Base-by-base conservation (phyloP, 2,888 invertebrate species). In the Troides aeacus region DNA sequence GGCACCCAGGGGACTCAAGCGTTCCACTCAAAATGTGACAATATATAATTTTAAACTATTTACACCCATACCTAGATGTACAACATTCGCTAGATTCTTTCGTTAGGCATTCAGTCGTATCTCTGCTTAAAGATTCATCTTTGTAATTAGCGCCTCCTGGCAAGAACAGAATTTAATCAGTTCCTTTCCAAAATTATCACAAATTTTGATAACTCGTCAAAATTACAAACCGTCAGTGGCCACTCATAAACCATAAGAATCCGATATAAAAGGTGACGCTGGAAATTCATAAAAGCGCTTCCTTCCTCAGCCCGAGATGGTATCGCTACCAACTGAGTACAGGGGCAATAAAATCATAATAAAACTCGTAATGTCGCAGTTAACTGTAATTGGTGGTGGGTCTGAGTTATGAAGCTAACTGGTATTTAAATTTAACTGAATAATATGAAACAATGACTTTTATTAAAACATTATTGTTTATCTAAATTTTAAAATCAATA, bases 341-440 rank as follows among this genome's bases (percentile, higher is more conserved):
- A 75, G 73, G 71, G 74, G 75, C 78, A 78, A 80, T 81, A 79
- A 83, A 81, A 83, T 83, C 81, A 82, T 84, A 81, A 84, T 83
- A 82, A 81, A 71, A 82, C 84, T 81, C 79, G 77, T 82, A 46
- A 79, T 72, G 71, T 68, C 75, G 74, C 72, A 21, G 21, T 46
- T 66, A 69, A 71, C 76, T 76, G 76, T 83, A 84, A 84, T 82
- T 82, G 80, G 78, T 72, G 72, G 72, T 15, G 46, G 46, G 46
- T 2, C 46, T 46, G 46, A 46, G 46, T 46, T 46, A 46, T 46
- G 12, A 3, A 15, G 4, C 46, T 4, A 12, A 15, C 15, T 46
- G 15, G 12, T 1, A 12, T 46, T 39, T 39, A 39, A 46, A 12
- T 46, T 46, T 46, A 12, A 15, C 15, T 46, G 12, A 46, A 46